These are phyloP conservation scores for Ypsolopha sequella DNA, from an alignment of 2,888 invertebrate genomes.

Conservation along the genomic window DNA sequence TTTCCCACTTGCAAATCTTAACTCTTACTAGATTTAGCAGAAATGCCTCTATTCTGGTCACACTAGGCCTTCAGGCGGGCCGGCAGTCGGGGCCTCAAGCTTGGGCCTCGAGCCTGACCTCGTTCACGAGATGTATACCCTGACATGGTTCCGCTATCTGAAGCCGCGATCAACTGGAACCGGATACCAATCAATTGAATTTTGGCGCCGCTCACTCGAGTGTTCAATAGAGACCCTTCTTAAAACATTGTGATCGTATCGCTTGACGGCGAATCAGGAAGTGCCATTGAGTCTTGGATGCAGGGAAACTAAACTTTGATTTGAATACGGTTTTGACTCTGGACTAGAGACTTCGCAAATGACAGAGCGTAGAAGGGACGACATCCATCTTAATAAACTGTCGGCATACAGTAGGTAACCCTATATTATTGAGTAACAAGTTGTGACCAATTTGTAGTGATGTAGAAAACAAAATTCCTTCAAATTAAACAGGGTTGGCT, in stretches of 20 bases:
- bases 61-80: neutral
- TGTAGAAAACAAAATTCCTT: too few species aligned
- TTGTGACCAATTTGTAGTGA: too few species aligned
- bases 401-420: too few species aligned
- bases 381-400: too few species aligned
- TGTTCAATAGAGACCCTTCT: slow-evolving; percentile 12
- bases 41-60: too few species aligned
- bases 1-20: too few species aligned
- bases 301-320: neutral
- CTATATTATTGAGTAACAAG: too few species aligned
- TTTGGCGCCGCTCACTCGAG: slow-evolving; percentile 23
- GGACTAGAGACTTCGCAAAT: too few species aligned
- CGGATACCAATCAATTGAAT: slow-evolving; percentile 46
- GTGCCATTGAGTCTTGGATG: neutral
- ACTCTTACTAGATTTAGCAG: too few species aligned
- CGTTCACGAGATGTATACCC: slow-evolving; percentile 37
- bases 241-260: neutral
- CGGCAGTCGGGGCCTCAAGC: neutral
- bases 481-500: too few species aligned
- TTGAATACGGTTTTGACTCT: neutral
- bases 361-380: too few species aligned
- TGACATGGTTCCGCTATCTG: slow-evolving; percentile 26
- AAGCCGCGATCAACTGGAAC: slow-evolving; percentile 39
- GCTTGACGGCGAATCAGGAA: neutral
- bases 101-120: slow-evolving; percentile 18